These are phyloP conservation scores for Gymnoscopelus braueri DNA, from an alignment of 2,797 vertebrate genomes.

Conservation along the genomic window DNA sequence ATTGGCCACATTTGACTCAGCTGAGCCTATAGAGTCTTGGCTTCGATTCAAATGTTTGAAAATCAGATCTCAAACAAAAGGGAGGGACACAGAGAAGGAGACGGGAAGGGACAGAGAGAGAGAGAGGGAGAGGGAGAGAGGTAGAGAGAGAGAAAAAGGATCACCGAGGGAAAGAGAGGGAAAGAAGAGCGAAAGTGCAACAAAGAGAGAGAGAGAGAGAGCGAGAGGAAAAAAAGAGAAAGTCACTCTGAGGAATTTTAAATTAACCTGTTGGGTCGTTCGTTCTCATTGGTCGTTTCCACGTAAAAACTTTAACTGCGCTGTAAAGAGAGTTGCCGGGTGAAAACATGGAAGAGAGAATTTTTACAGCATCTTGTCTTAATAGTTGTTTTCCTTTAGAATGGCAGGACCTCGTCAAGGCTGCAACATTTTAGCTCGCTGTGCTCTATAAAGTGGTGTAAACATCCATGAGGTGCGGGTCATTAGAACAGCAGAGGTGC, in stretches of 20 bases:
- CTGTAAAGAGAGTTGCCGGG: slow-evolving; percentile 41
- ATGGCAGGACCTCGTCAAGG: slow-evolving; percentile 4
- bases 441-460: too few relatives aligned
- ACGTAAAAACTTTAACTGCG: slow-evolving; percentile 48
- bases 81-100: too few relatives aligned
- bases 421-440: slow-evolving; percentile 29
- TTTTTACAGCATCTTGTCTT: slow-evolving; percentile 14
- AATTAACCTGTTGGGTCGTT: slow-evolving; percentile 18
- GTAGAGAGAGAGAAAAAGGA: background rate
- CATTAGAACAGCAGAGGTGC: too few relatives aligned
- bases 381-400: slow-evolving; percentile 38
- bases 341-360: slow-evolving; percentile 16
- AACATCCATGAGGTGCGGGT: too few relatives aligned
- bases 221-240: slow-evolving; percentile 4
- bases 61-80: slow-evolving; percentile 2
- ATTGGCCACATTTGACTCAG: slow-evolving; percentile 61
- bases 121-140: background rate
- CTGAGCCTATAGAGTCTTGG: slow-evolving; percentile 55
- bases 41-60: slow-evolving; percentile 78
- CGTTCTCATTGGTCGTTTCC: slow-evolving; percentile 33
- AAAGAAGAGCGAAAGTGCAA: slow-evolving; percentile 4
- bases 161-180: background rate
- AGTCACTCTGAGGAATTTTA: slow-evolving; percentile 24
- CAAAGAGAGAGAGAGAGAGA: background rate
- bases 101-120: background rate